These are phyloP conservation scores for Megaceryle alcyon DNA, from an alignment of 2,797 vertebrate species.

Conservation along the genomic window DNA sequence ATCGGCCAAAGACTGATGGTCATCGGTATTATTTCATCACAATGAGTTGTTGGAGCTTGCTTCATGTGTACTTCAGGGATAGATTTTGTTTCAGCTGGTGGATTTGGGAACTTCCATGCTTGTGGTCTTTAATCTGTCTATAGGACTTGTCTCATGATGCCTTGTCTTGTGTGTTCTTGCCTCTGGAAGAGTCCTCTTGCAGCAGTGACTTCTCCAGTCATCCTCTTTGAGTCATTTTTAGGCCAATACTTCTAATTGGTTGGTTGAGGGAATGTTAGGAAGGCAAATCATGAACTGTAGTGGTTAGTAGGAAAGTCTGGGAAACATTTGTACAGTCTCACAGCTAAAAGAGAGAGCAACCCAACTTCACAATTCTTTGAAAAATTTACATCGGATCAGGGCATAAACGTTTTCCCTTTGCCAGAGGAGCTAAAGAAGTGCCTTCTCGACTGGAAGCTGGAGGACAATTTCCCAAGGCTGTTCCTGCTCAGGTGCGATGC, in stretches of 20 bases:
- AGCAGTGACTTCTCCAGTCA: neutral
- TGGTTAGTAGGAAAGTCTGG: neutral
- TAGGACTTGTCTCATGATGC: neutral
- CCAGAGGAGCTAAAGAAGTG: neutral
- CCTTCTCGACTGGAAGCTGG: neutral
- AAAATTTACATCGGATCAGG: rapidly evolving
- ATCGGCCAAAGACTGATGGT: neutral
- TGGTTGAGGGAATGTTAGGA: neutral
- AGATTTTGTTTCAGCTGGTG: neutral
- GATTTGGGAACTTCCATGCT: neutral
- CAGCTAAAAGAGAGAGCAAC: neutral
- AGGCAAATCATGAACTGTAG: neutral
- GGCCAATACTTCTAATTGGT: neutral
- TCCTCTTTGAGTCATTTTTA: neutral
- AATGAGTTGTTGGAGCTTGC: neutral
- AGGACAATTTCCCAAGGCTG: neutral
- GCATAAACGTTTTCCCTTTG: neutral
- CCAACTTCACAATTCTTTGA: rapidly evolving
- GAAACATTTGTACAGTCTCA: neutral
- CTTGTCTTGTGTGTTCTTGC: neutral
- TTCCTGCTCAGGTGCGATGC: neutral
- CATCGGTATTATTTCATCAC: neutral
- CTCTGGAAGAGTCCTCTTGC: neutral
- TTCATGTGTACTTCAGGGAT: neutral
- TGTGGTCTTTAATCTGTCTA: neutral